Base-by-base conservation (phyloP, 1,140 invertebrate genomes). In the Hylaeus volcanicus region DNA sequence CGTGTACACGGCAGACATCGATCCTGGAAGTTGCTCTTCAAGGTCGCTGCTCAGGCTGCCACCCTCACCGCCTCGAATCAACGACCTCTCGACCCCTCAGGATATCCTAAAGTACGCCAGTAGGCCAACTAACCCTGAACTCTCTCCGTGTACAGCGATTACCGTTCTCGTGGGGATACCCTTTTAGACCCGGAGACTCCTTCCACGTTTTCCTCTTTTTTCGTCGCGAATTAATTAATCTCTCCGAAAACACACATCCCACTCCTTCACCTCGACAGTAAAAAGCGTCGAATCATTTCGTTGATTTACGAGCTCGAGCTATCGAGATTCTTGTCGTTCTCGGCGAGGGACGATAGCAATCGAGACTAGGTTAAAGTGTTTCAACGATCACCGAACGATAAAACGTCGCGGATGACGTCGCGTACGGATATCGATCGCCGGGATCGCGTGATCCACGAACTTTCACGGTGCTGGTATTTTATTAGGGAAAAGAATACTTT, bases 101-200 rank as follows among this genome's bases (percentile, higher is more conserved):
- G 86, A 88, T 79, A 83, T 84, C 81, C 86, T 85, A 84, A 91
- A 91, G 89, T 93, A 88, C 92, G 92, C 89, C 91, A 93, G 88
- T 91, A 89, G 90, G 90, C 86, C 92, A 90, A 86, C 86, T 84
- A 90, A 81, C 82, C 86, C 85, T 85, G 73, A 86, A 72, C 83
- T 85, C 72, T 8, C 5, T 48, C 26, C 41, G 26, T 60, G 61
- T 77, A 64, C 68, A 79, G 73, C 82, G 58, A 76, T 77, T 65
- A 82, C 72, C 37, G 85, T 73, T 75, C 82, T 76, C 75, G 75
- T 64, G n/a, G 39, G 48, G 43, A 63, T 56, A 74, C 66, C 68
- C 69, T 80, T 79, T 75, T 9, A 51, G 37, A 14, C 58, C 12
- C 37, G 58, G 48, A 65, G 68, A 58, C 15, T 79, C 48, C 77